phyloP scores from a whole-genome alignment of 1,140 invertebrate species.

The Cotesia glomerata region DNA sequence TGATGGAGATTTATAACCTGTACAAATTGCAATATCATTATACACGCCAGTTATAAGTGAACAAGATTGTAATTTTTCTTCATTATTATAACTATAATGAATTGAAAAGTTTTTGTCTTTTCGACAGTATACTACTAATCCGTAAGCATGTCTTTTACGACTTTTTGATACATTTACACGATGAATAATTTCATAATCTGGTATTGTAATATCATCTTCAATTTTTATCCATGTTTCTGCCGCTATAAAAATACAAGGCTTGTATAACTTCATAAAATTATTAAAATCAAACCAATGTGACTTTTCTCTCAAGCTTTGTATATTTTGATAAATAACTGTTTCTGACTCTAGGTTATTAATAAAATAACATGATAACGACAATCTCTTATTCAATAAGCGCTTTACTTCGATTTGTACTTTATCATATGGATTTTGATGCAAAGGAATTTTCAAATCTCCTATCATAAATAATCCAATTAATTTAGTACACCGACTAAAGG shows the following conservation, averaged over 20 bases:
- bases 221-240: no score
- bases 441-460: slow-evolving; percentile 15
- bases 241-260: no score
- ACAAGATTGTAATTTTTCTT: slow-evolving; percentile 20
- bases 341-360: not conserved
- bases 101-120: slow-evolving; percentile 1
- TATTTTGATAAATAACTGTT: slow-evolving; percentile 29
- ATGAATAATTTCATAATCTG: no score
- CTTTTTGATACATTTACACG: no score
- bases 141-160: no score
- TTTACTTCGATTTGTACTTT: slow-evolving; percentile 11
- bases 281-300: slow-evolving; percentile 18
- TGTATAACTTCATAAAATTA: slow-evolving; percentile 20
- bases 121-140: no score
- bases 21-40: slow-evolving; percentile 6
- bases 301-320: slow-evolving; percentile 16
- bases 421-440: slow-evolving; percentile 8
- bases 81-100: slow-evolving; percentile 1
- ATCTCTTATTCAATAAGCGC: slow-evolving; percentile 7
- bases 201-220: no score
- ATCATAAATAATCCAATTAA: slow-evolving; percentile 25
- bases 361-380: slow-evolving; percentile 13
- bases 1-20: slow-evolving; percentile 26
- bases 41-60: slow-evolving; percentile 11
- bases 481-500: slow-evolving; percentile 27